Base-by-base conservation (phyloP, 2,888 invertebrate species). In the Heliconius hortense region DNA sequence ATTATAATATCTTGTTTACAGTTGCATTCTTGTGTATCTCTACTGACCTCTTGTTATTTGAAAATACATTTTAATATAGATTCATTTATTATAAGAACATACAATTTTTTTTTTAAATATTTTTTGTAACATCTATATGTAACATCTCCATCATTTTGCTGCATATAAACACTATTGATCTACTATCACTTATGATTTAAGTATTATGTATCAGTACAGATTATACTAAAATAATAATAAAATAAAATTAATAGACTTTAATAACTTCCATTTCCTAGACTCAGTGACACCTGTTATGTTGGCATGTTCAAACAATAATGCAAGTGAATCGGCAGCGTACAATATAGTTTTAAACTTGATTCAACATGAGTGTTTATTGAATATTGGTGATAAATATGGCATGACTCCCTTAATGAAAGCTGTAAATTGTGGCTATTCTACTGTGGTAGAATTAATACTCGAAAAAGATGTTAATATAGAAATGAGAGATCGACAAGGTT, bases 361-460 rank as follows among this genome's bases (percentile, higher is more conserved):
- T 66, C 87, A 94, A 64, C 93, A 93, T 67, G 92, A 92, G 5
- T 95, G 94, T 62, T 86, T 95, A 81, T 87, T 95, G 26, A 95
- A 95, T 82, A 87, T 94, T 66, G 94, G 91, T 39, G 95, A 95
- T 82, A 95, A 94, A 80, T 94, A 92, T 82, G 95, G 95, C 18
- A 94, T 95, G 85, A 96, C 95, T 62, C 94, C 96, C 10, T 85
- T 96, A 0, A 96, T 96, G 96, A 93, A 92, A 80, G 96, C 96
- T 7, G 95, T 95, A 59, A 86, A 89, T 68, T 92, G 90, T 79
- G 95, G 95, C 35, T 91, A 95, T 81, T 82, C 88, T 18, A 86
- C 89, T 62, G 91, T 95, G 64, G 94, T 96, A 0, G 82, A 91
- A 81, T 91, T 94, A 80, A 85, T 96, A 10, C 77, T 96, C 24